phyloP scores from a whole-genome alignment of 1,140 invertebrate genomes.

The Nomia melanderi region DNA sequence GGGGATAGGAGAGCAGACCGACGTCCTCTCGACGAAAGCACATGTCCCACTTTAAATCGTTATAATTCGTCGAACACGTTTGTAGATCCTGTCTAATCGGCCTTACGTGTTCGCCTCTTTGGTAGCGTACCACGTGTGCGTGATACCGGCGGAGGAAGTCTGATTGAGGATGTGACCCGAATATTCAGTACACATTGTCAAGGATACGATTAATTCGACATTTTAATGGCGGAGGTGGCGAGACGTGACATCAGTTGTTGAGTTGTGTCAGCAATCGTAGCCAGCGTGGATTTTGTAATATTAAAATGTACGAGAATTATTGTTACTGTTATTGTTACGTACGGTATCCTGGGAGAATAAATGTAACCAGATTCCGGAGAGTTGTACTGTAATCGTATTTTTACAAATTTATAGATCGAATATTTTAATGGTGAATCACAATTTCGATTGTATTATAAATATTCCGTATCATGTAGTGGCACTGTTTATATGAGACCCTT shows the following conservation, averaged over 20 bases:
- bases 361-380: neutral
- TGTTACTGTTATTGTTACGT: no score
- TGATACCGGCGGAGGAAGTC: constrained; percentile 44
- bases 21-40: constrained; percentile 51
- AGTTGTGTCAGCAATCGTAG: neutral
- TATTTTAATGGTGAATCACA: neutral
- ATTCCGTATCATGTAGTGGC: neutral
- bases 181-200: constrained; percentile 39
- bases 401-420: neutral
- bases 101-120: neutral
- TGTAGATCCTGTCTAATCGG: constrained; percentile 57
- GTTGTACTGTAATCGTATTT: neutral
- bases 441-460: neutral
- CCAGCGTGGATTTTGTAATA: no score
- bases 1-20: constrained; percentile 44
- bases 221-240: neutral
- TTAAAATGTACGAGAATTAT: no score
- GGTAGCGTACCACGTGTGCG: neutral
- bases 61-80: constrained; percentile 65
- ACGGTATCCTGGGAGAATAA: no score
- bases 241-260: neutral
- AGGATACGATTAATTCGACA: constrained; percentile 16
- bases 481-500: neutral
- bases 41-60: constrained; percentile 73
- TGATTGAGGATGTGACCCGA: constrained; percentile 43